Conservation (phyloP, 2,888 invertebrate genomes). For the Orthosia incerta region DNA sequence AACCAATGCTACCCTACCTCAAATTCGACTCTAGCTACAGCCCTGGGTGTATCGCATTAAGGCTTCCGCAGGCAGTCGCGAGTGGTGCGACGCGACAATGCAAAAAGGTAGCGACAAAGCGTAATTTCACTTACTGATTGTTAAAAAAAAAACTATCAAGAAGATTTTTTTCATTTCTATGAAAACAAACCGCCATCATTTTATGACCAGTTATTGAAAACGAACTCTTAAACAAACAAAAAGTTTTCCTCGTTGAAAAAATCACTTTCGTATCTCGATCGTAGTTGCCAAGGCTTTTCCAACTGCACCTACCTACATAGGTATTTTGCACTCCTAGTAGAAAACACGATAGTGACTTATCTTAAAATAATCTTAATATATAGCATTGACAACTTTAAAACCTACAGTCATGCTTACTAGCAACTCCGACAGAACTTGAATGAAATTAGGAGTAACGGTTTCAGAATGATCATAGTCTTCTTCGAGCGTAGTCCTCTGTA, state of each 20-base stretch:
- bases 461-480: not conserved
- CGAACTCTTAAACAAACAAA: too few relatives aligned
- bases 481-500: not conserved
- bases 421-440: not conserved
- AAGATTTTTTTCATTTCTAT: too few relatives aligned
- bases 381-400: not conserved
- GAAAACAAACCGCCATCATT: too few relatives aligned
- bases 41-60: too few relatives aligned
- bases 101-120: too few relatives aligned
- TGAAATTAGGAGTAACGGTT: not conserved
- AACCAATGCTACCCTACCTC: too few relatives aligned
- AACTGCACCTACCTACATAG: not conserved
- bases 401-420: not conserved
- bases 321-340: not conserved
- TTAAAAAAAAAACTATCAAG: too few relatives aligned
- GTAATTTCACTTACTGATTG: too few relatives aligned
- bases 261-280: not conserved
- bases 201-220: not conserved
- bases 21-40: too few relatives aligned
- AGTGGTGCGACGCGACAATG: too few relatives aligned
- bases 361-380: not conserved
- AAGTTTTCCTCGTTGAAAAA: not conserved
- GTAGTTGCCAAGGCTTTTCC: not conserved
- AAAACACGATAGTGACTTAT: not conserved
- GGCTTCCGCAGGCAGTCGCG: not conserved